Conservation (phyloP, 2,113 vertebrate species). For the Petroica traversi region DNA sequence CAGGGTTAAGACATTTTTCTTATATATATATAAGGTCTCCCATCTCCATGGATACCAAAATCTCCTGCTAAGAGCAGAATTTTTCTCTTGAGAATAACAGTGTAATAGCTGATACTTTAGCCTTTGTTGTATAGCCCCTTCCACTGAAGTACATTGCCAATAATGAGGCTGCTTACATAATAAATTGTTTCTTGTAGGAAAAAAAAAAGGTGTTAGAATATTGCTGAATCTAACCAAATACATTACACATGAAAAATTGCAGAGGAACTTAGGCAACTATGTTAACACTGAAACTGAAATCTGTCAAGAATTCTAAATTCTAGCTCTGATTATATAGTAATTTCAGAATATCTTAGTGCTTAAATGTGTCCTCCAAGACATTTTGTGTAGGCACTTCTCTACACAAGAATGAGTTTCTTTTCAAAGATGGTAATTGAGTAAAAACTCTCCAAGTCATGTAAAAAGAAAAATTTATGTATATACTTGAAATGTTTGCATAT, state of each 20-base stretch:
- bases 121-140: background rate
- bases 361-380: background rate
- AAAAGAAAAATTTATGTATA: background rate
- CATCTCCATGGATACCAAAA: slow-evolving; percentile 6
- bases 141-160: background rate
- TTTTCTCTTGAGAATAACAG: background rate
- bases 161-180: background rate
- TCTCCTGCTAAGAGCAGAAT: background rate
- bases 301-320: background rate
- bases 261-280: background rate
- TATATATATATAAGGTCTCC: background rate
- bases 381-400: background rate
- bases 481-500: background rate
- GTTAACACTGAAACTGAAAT: background rate
- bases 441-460: background rate
- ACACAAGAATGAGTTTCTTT: background rate
- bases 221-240: background rate
- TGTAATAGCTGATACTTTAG: background rate
- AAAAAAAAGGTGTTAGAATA: background rate
- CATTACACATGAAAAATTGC: background rate
- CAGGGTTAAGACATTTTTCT: background rate
- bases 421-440: background rate
- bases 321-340: background rate
- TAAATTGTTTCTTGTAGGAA: background rate
- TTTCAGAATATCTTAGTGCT: background rate